Conservation (phyloP, 1,140 invertebrate genomes). For the Lasioglossum baleicum region DNA sequence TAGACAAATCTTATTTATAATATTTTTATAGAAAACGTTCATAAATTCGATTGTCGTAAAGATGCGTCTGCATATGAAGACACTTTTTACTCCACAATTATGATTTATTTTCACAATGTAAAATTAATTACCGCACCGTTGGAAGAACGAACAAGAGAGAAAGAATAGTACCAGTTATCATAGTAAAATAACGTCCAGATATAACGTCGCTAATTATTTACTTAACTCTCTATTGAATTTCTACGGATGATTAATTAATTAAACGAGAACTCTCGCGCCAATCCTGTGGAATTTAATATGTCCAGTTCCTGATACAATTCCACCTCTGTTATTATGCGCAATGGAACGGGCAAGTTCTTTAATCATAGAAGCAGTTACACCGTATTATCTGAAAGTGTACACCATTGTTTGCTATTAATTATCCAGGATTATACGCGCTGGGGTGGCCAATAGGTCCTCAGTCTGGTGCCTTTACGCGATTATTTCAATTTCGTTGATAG, state of each 20-base stretch:
- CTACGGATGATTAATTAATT: neutral
- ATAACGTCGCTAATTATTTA: too few species aligned
- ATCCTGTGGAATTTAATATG: neutral
- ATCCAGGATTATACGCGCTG: conserved; percentile 53
- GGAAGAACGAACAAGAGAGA: too few species aligned
- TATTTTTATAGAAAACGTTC: too few species aligned
- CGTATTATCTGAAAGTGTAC: conserved; percentile 41
- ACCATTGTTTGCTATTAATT: conserved; percentile 58
- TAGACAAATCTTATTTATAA: too few species aligned
- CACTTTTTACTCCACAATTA: too few species aligned
- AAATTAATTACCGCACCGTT: too few species aligned
- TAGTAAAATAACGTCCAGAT: too few species aligned
- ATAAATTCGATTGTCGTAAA: too few species aligned
- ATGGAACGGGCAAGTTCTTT: conserved; percentile 6
- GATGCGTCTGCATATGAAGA: too few species aligned
- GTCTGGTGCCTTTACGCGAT: conserved; percentile 50
- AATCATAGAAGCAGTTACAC: conserved; percentile 43
- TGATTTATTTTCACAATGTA: too few species aligned
- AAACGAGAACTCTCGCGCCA: neutral
- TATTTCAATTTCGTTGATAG: conserved; percentile 48
- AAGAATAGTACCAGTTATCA: too few species aligned
- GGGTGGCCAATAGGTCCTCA: conserved; percentile 44
- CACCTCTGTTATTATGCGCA: neutral
- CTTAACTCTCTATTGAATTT: too few species aligned
- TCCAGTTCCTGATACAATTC: neutral